These are phyloP conservation scores for Sebastolobus alascanus DNA, from an alignment of 2,797 vertebrate genomes.

Conservation along the genomic window DNA sequence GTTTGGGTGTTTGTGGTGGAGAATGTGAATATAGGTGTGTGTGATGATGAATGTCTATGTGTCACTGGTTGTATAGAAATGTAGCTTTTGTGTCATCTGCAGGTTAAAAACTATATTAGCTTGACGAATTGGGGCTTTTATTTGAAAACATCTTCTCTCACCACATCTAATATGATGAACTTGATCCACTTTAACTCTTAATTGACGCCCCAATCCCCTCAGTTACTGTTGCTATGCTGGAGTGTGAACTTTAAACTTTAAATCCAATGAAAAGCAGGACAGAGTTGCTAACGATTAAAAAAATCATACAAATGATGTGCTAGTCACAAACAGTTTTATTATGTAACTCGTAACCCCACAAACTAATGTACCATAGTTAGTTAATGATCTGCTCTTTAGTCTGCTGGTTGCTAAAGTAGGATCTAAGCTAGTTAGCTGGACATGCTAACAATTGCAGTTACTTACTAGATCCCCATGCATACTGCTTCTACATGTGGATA, in stretches of 20 bases:
- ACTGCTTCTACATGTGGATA: too few relatives aligned
- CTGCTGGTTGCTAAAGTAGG: neutral
- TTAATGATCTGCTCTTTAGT: neutral
- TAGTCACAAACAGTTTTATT: neutral
- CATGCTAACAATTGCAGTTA: neutral
- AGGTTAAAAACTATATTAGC: constrained; percentile 19
- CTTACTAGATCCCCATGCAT: neutral
- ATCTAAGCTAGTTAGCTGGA: neutral
- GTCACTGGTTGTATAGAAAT: constrained; percentile 17
- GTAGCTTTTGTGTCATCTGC: constrained; percentile 14
- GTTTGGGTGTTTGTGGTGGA: constrained; percentile 14
- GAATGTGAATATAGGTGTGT: constrained; percentile 28
- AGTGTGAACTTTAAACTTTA: neutral
- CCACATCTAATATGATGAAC: neutral
- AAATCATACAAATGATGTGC: neutral
- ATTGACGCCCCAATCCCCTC: neutral
- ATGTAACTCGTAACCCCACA: neutral
- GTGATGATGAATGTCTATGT: constrained; percentile 25
- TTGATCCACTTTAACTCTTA: neutral
- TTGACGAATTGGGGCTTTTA: neutral
- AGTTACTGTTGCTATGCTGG: neutral
- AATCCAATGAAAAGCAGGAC: neutral
- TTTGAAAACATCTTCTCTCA: neutral
- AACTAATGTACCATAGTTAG: neutral
- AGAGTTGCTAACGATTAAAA: neutral